Percentiles rank a stretch among this genome's conserved stretches.
These are phyloP conservation scores for Ciconia stormi DNA, from an alignment of 2,113 vertebrate species.

Conservation along the genomic window DNA sequence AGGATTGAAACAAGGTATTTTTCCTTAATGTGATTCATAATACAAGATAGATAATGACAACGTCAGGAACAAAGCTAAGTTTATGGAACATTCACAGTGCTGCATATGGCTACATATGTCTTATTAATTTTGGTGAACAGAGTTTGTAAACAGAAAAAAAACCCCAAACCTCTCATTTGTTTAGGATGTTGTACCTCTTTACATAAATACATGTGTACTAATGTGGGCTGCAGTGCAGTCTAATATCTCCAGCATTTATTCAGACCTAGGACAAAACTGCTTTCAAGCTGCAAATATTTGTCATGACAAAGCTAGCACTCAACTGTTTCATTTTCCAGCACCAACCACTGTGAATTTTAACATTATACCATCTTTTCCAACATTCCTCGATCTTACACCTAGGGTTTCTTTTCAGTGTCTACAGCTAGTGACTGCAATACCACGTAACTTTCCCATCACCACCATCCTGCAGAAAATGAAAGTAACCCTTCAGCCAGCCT, in stretches of 20 bases:
- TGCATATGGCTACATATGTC: neutral
- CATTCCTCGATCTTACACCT: neutral
- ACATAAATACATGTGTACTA: neutral
- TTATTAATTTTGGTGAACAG: neutral
- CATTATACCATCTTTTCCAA: neutral
- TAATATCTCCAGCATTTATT: neutral
- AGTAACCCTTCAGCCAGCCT: neutral
- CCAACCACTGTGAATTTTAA: neutral
- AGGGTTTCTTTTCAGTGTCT: neutral
- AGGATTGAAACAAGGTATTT: slow-evolving; percentile 4
- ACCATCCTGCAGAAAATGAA: neutral
- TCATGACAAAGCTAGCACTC: neutral
- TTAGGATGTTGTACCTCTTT: neutral
- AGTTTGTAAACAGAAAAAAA: neutral
- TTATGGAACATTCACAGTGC: neutral
- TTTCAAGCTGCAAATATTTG: neutral
- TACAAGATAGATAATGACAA: neutral
- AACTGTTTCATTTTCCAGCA: neutral
- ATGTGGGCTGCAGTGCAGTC: neutral
- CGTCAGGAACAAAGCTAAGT: neutral
- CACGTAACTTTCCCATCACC: neutral
- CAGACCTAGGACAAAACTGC: neutral
- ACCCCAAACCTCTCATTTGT: neutral
- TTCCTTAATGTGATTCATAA: slow-evolving; percentile 14
- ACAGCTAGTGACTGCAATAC: neutral